Base-by-base conservation (phyloP, 2,888 invertebrate genomes). In the Hydriomena furcata region DNA sequence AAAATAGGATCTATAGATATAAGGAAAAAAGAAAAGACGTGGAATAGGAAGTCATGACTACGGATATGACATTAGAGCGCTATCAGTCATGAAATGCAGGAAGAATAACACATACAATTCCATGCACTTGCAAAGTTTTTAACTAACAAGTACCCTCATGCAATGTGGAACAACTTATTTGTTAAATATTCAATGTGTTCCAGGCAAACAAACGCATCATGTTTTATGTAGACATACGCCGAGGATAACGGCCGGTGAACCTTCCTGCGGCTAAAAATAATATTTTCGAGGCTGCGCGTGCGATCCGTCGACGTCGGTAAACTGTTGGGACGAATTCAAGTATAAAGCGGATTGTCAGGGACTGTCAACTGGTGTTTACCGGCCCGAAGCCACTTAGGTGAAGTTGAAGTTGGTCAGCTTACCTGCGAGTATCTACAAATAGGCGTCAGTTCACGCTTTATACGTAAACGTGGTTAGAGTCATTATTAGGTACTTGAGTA, bases 251-350 rank as follows among this genome's bases (percentile, higher is more conserved):
- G 71, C 72, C 75, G 66, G 68, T 66, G 78, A 82, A 84, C 85
- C 86, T 88, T 86, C 84, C 82, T 79, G 76, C 65, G 65, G 81
- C 84, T 88, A 86, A 87, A 87, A 85, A 86, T 84, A 80, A 76
- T 79, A 74, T 77, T 76, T 73, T 75, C 84, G 85, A 88, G 87
- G 88, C 75, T 87, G 81, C 80, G 83, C 82, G 82, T 76, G 77
- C 81, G 82, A 71, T 76, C 72, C 63, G 61, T 27, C 24, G 35
- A 13, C 30, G 23, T 27, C 52, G 13, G 31, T 35, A 38, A 40
- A 31, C 41, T 61, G 63, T 60, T n/a, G 52, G 52, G 65, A 30
- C 7, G 20, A 10, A 13, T 37, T 45, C 17, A 36, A 6, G 36
- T 27, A 20, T 27, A 43, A 43, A 25, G 42, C 25, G 5, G 25